These are phyloP conservation scores for Drosophila funebris DNA, from an alignment of 1,140 invertebrate species.

Conservation along the genomic window DNA sequence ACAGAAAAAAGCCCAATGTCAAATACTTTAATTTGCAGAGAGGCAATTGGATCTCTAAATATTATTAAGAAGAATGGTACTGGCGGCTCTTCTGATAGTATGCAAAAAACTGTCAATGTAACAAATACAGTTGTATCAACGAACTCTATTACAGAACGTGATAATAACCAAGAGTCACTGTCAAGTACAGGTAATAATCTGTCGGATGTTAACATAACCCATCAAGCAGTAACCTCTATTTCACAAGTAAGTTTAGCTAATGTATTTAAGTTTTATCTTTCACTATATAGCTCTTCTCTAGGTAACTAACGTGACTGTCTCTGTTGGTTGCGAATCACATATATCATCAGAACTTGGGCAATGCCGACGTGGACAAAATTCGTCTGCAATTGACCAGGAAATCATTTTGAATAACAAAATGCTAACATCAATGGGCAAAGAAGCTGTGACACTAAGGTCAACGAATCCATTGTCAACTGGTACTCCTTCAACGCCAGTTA, in stretches of 20 bases:
- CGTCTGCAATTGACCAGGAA: slow-evolving; percentile 32
- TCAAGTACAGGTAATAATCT: slow-evolving; percentile 39
- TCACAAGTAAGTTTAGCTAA: slow-evolving; percentile 47
- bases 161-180: slow-evolving; percentile 17
- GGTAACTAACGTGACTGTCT: slow-evolving; percentile 37
- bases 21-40: background rate
- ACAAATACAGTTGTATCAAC: slow-evolving; percentile 5
- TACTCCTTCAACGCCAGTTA: slow-evolving; percentile 18
- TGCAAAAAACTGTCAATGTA: slow-evolving; percentile 40
- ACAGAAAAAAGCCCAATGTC: slow-evolving; percentile 1
- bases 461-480: slow-evolving; percentile 26
- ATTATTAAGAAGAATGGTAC: slow-evolving; percentile 14
- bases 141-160: background rate
- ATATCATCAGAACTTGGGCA: slow-evolving; percentile 10
- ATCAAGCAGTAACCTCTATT: background rate
- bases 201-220: slow-evolving; percentile 13
- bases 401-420: slow-evolving; percentile 44
- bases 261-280: background rate
- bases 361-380: background rate
- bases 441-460: slow-evolving; percentile 21
- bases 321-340: slow-evolving; percentile 43
- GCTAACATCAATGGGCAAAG: slow-evolving; percentile 26
- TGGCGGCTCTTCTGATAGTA: background rate
- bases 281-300: background rate
- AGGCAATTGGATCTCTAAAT: slow-evolving; percentile 2